These are phyloP conservation scores for Sminthurinus aureus DNA, from an alignment of 2,888 invertebrate species.

Conservation along the genomic window DNA sequence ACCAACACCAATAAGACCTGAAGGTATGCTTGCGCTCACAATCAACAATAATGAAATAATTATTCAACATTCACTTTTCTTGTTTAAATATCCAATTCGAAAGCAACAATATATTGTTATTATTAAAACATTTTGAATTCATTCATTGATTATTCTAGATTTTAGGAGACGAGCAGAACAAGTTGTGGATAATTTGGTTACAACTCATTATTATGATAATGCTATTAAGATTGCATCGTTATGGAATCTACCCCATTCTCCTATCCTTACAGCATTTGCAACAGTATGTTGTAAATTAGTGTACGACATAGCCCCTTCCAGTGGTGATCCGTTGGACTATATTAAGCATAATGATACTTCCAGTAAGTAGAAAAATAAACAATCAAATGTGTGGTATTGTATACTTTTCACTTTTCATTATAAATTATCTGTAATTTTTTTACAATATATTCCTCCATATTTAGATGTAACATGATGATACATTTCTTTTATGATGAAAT, in stretches of 20 bases:
- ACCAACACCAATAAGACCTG: slow-evolving; percentile 30
- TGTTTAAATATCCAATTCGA: neutral
- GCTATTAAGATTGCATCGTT: slow-evolving; percentile 52
- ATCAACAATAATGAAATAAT: neutral
- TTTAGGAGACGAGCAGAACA: slow-evolving; percentile 49
- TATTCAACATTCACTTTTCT: neutral
- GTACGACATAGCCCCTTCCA: slow-evolving; percentile 49
- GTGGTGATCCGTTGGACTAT: slow-evolving; percentile 55
- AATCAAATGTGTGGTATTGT: too few relatives aligned
- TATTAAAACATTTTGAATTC: neutral
- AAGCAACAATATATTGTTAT: neutral
- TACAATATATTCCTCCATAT: neutral
- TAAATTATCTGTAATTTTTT: neutral
- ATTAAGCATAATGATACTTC: slow-evolving; percentile 54
- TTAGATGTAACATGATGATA: too few relatives aligned
- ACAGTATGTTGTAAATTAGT: slow-evolving; percentile 48
- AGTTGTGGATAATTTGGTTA: slow-evolving; percentile 47
- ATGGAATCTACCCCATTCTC: slow-evolving; percentile 49
- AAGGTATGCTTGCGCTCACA: too few relatives aligned
- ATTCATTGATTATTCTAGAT: slow-evolving; percentile 37
- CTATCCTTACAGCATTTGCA: slow-evolving; percentile 47
- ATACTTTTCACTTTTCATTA: too few relatives aligned
- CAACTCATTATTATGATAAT: slow-evolving; percentile 53
- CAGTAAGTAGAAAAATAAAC: too few relatives aligned
- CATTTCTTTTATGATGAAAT: too few relatives aligned